Conservation (phyloP, 92 coral and sea anemone genomes). For the Epizoanthus stellaris region DNA sequence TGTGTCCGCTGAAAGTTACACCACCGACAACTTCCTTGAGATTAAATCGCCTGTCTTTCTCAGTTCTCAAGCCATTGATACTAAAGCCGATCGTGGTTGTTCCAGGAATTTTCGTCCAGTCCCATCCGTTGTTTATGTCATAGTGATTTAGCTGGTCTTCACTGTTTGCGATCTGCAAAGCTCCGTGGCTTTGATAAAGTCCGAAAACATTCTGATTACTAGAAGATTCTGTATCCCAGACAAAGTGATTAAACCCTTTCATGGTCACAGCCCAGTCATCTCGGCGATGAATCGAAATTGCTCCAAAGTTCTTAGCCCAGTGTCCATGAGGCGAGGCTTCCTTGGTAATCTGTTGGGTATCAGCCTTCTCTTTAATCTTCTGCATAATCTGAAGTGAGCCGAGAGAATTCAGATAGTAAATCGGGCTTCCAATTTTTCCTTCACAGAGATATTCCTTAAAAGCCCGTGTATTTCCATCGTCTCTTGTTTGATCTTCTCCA, state of each 20-base stretch:
- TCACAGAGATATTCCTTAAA: conserved; percentile 30
- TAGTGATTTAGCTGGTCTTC: conserved; percentile 45
- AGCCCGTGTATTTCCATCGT: not conserved
- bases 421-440: conserved; percentile 27
- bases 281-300: no score
- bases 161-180: conserved; percentile 69
- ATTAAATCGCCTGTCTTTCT: not conserved
- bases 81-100: conserved; percentile 42
- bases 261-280: conserved; percentile 12
- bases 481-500: no score
- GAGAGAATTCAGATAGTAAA: conserved; percentile 61
- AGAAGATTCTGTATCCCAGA: conserved; percentile 59
- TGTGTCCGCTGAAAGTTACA: not conserved
- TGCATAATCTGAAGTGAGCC: conserved; percentile 61
- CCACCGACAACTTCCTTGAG: conserved; percentile 5
- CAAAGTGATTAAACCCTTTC: conserved; percentile 67
- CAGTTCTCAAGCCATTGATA: not conserved
- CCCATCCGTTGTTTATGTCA: conserved; percentile 65
- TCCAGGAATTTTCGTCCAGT: conserved; percentile 52
- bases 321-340: conserved; percentile 66
- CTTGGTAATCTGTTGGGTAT: not conserved
- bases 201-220: conserved; percentile 52
- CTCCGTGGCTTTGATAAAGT: conserved; percentile 63
- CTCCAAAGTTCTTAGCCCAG: conserved; percentile 32
- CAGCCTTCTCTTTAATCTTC: conserved; percentile 21